Percentiles rank a stretch among this genome's conserved stretches.
Evolutionary conservation across 2,888 invertebrate genomes (phyloP).

Genomic region (Lucinisca nassula): DNA sequence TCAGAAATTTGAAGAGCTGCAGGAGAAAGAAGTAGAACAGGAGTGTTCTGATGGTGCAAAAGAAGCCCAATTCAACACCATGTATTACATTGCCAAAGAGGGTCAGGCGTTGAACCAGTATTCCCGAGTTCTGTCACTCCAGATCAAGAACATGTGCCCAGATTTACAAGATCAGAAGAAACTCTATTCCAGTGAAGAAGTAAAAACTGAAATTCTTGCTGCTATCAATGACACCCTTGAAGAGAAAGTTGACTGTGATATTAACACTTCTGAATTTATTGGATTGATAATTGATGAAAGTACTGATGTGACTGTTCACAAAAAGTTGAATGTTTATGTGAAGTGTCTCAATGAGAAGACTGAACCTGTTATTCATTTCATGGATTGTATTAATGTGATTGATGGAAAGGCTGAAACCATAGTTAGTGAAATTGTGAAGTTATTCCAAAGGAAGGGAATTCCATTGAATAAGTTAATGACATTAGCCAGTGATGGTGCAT

Average conservation of each 20-base stretch:
- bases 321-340: slow-evolving; percentile 38
- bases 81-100: slow-evolving; percentile 37
- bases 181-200: slow-evolving; percentile 37
- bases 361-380: slow-evolving; percentile 35
- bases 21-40: background rate
- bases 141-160: slow-evolving; percentile 47
- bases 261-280: slow-evolving; percentile 5
- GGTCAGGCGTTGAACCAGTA: slow-evolving; percentile 34
- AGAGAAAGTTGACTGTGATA: slow-evolving; percentile 16
- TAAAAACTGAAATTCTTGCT: slow-evolving; percentile 34
- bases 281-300: slow-evolving; percentile 45
- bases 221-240: slow-evolving; percentile 33
- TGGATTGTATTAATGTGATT: slow-evolving; percentile 30
- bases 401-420: slow-evolving; percentile 44
- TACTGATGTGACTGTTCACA: slow-evolving; percentile 8
- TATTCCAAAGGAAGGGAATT: slow-evolving; percentile 14
- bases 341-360: slow-evolving; percentile 23
- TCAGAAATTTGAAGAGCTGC: slow-evolving; percentile 11
- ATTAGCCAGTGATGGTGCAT: slow-evolving; percentile 42
- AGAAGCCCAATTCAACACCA: slow-evolving; percentile 35
- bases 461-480: slow-evolving; percentile 29
- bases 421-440: slow-evolving; percentile 12
- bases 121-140: background rate
- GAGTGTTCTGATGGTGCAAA: slow-evolving; percentile 23
- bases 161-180: slow-evolving; percentile 37